Base-by-base conservation (phyloP, 2,888 invertebrate species). In the Stenolophus ochropezus region DNA sequence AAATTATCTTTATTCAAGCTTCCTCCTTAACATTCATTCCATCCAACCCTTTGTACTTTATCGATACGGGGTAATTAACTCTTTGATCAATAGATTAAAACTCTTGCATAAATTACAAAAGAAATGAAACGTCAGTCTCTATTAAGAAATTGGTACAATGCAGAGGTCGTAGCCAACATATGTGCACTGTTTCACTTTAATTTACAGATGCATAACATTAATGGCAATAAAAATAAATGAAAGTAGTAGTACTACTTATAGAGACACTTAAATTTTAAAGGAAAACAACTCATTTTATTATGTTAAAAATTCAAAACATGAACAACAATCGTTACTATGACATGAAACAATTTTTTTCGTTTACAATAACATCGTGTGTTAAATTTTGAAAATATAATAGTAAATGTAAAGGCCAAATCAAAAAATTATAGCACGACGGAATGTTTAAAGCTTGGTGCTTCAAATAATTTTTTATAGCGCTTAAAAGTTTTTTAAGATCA, bases 61-160 rank as follows among this genome's bases (percentile, higher is more conserved):
- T 56, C 56, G 21, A 56, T 56, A 21, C 18, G 20, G 20, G 20
- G 56, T 20, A 56, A 56, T 56, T 56, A 56, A 56, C 21, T 56
- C 18, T 56, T 5, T 56, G 56, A 56, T 56, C 21, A 21, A 56
- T 21, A 56, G 56, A 56, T 56, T 56, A 56, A 56, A 56, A 20
- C 56, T 56, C 21, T 3, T 20, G 21, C 21, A 56, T 56, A 21
- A 56, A 56, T 56, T 56, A 56, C 4, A 20, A 56, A 4, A 20
- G 3, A 56, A 4, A 56, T 56, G 21, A 21, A 56, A 56, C 56
- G 56, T 21, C 56, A 56, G 20, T 18, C 18, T 20, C 20, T 21
- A 18, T 56, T 21, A 56, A 42, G 33, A 42, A 42, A 42, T 42
- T 42, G 33, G 33, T 42, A 42, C 33, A 11, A 2, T 42, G 33